Percentiles rank a stretch among this genome's conserved stretches.
These are phyloP conservation scores for Ptilonorhynchus violaceus DNA, from an alignment of 2,113 vertebrate genomes.

Conservation along the genomic window DNA sequence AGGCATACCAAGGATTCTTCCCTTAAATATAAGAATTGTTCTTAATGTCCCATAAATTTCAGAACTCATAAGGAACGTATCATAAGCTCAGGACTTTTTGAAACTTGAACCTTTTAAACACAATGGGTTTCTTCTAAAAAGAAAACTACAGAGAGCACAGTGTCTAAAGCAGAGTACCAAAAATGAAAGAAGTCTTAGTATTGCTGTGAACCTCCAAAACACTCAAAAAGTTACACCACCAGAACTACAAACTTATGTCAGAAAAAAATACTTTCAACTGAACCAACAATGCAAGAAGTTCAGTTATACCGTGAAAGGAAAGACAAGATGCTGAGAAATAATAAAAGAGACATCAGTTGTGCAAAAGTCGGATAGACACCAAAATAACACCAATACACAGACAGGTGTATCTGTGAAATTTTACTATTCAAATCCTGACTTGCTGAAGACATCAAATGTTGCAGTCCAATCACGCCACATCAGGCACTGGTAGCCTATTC, in stretches of 20 bases:
- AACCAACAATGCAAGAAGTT: not conserved
- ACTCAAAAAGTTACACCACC: not conserved
- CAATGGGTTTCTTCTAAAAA: not conserved
- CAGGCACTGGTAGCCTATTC: not conserved
- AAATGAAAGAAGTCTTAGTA: not conserved
- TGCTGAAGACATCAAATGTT: not conserved
- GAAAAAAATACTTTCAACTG: not conserved
- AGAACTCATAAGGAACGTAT: not conserved
- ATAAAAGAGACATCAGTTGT: not conserved
- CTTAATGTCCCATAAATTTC: not conserved
- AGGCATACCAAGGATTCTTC: not conserved
- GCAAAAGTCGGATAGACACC: not conserved
- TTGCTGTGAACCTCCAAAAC: not conserved
- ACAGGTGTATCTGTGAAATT: not conserved
- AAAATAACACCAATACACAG: not conserved
- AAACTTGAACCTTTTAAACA: not conserved
- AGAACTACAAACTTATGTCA: not conserved
- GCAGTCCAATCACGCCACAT: not conserved
- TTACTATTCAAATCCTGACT: not conserved
- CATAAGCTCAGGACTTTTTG: not conserved
- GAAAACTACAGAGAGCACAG: not conserved
- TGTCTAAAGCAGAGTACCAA: not conserved
- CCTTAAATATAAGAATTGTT: not conserved
- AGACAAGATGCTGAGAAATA: not conserved
- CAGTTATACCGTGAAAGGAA: not conserved